These are phyloP conservation scores for Nothoprocta perdicaria DNA, from an alignment of 2,113 vertebrate genomes.

Conservation along the genomic window DNA sequence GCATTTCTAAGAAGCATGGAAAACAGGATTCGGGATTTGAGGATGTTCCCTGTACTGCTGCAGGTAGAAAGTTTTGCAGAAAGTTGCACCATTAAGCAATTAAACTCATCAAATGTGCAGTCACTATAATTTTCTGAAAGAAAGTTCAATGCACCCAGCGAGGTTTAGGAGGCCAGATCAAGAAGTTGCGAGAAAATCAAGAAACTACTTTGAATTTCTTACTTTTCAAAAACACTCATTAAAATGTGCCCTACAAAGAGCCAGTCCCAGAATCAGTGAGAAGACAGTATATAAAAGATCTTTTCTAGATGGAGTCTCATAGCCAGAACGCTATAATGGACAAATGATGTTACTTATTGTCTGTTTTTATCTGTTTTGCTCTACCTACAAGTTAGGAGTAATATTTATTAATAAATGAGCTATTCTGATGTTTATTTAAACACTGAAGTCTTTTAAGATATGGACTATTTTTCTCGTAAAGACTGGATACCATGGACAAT, in stretches of 20 bases:
- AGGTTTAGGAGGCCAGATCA: background rate
- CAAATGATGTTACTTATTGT: background rate
- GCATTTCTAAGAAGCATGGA: background rate
- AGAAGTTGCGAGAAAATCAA: background rate
- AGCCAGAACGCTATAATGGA: background rate
- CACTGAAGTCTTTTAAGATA: slow-evolving; percentile 28
- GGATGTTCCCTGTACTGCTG: background rate
- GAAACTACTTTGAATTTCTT: background rate
- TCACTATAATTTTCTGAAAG: background rate
- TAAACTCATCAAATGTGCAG: background rate
- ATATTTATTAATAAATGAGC: slow-evolving; percentile 39
- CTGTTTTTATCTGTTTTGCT: background rate
- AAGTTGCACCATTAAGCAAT: background rate
- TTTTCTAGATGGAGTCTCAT: background rate
- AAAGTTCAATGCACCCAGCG: background rate
- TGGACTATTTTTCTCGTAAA: slow-evolving; percentile 64
- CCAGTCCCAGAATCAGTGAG: background rate
- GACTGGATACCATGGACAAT: slow-evolving; percentile 68
- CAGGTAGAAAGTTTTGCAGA: background rate
- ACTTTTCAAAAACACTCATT: background rate
- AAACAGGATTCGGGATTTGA: background rate
- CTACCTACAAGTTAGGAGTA: background rate
- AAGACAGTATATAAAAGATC: background rate
- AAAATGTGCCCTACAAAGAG: background rate
- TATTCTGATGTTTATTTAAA: slow-evolving; percentile 35